Evolutionary conservation across 1,140 invertebrate species (phyloP), one percentile per base, ranked within the genome.

Genomic region (Pectinophora gossypiella): DNA sequence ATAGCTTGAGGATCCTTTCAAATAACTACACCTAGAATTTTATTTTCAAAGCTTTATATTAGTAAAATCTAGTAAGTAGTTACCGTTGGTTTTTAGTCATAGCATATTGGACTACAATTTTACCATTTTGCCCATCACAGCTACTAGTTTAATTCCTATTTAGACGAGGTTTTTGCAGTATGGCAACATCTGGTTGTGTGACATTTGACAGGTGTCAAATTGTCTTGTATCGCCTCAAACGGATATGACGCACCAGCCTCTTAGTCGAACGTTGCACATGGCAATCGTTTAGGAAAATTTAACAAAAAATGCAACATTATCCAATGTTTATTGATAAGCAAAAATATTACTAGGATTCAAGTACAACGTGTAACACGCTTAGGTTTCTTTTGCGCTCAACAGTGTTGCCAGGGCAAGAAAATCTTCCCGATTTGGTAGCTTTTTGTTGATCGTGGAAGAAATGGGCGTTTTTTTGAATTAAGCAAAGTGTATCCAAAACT

Each of bases 401-500:
- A 20, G 61, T 67, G 61, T 67, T 64, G 57, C 62, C 47, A 60
- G 49, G 38, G 42, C 6, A 19, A 10, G 35, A 42, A 19, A 27
- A 54, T 36, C 5, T 27, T 52, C 19, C 36, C 16, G 20, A 38
- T 40, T 53, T 58, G 50, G 51, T 58, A 53, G 56, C 53, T 58
- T 52, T 10, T 6, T 40, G 19, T 0, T 42, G 19, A 18, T 45
- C 45, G 45, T 22, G 19, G 43, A 22, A 54, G 51, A 36, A 32
- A 51, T 10, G 13, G 3, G 40, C 46, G 15, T 27, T 61, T 56
- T n/a, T 62, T 77, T 61, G 66, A 68, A 74, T 56, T 82, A 85
- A 80, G 82, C 72, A 70, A 82, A 78, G 76, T 76, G 62, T 85
- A 68, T 81, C 76, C 75, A 63, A 70, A 73, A 70, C 54, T 75